A percentile compares a stretch with the other conserved stretches of the same genome.
phyloP scores from a whole-genome alignment of 35 echinoderm and acorn worm species.

The Hemicentrotus pulcherrimus region DNA sequence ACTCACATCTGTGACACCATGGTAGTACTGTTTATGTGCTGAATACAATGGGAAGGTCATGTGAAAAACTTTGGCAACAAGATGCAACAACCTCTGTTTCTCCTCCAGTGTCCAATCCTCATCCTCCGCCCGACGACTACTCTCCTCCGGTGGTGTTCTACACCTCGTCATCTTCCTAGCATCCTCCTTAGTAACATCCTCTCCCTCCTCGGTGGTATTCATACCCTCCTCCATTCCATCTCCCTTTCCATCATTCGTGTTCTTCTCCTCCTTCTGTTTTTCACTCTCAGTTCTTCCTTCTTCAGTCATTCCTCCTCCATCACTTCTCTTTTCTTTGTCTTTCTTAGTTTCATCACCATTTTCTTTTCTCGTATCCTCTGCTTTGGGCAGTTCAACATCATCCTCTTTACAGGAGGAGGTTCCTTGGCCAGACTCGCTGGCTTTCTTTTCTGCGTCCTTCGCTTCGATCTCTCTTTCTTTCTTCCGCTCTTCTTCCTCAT shows the following conservation, averaged over 20 bases:
- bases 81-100: conserved; percentile 59
- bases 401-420: background rate
- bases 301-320: conserved; percentile 37
- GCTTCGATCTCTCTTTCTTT: background rate
- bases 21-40: conserved; percentile 85
- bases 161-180: background rate
- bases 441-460: conserved; percentile 7
- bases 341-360: background rate
- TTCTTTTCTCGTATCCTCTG: conserved; percentile 25
- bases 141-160: background rate
- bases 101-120: conserved; percentile 51
- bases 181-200: background rate
- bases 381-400: background rate
- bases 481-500: conserved; percentile 18
- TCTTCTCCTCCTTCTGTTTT: conserved; percentile 42
- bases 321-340: conserved; percentile 14
- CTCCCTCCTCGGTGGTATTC: background rate
- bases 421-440: background rate
- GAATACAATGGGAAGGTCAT: conserved; percentile 84
- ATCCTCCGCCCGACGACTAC: background rate
- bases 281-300: background rate
- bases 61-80: conserved; percentile 87
- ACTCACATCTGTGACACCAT: conserved; percentile 75
- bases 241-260: conserved; percentile 23
- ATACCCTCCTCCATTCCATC: background rate